phyloP scores from a whole-genome alignment of 2,888 invertebrate species.

The Stramonita haemastoma region DNA sequence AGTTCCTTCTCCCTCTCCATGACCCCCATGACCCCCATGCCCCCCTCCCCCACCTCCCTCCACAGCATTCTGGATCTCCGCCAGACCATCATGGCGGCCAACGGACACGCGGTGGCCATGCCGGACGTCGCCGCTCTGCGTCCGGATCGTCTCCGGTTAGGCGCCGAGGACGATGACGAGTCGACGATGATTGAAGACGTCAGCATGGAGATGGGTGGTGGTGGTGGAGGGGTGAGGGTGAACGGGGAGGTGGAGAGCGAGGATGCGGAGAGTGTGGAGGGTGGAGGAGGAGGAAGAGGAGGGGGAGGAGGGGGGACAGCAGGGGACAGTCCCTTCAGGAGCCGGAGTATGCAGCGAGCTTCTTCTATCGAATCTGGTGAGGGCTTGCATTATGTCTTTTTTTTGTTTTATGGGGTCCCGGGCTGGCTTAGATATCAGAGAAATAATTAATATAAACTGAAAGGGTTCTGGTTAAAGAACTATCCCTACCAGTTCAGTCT shows the following conservation, averaged over 20 bases:
- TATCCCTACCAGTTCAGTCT: too few relatives aligned
- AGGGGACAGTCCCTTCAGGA: conserved; percentile 85
- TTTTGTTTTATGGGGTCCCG: background rate
- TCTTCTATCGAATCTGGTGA: conserved; percentile 48
- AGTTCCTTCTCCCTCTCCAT: conserved; percentile 28
- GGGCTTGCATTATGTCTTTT: background rate
- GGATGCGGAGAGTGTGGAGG: conserved; percentile 81
- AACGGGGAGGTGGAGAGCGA: conserved; percentile 81
- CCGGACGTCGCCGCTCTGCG: background rate
- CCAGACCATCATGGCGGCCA: conserved; percentile 7
- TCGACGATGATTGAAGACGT: background rate
- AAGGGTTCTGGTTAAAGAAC: too few relatives aligned
- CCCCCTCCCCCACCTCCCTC: conserved; percentile 37
- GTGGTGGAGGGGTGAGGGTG: background rate
- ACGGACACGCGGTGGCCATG: conserved; percentile 16
- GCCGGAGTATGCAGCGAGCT: conserved; percentile 45
- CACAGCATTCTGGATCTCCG: conserved; percentile 18
- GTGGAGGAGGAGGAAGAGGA: background rate
- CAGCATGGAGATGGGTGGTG: background rate
- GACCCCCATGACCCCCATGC: background rate
- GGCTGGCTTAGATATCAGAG: too few relatives aligned
- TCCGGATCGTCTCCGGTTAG: background rate
- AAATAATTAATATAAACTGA: too few relatives aligned
- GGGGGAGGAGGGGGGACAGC: conserved; percentile 82
- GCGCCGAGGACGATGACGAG: background rate